These are phyloP conservation scores for Cavia porcellus DNA, from an alignment of 2,113 vertebrate genomes.

Conservation along the genomic window DNA sequence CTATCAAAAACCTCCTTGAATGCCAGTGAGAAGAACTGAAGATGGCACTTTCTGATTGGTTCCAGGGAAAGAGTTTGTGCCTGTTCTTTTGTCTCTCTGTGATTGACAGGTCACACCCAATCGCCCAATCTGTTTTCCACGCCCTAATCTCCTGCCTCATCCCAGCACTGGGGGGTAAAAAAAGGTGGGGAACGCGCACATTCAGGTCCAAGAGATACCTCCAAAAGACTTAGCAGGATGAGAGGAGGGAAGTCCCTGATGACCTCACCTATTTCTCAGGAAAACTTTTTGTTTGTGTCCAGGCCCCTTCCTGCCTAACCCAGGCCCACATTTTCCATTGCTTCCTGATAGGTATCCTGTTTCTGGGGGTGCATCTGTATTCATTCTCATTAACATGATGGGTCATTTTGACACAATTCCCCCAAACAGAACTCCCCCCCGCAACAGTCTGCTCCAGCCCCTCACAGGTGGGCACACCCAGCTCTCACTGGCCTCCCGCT, in stretches of 20 bases:
- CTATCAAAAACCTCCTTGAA: not conserved
- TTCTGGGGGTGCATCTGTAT: no score
- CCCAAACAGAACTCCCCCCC: not conserved
- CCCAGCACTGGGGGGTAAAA: not conserved
- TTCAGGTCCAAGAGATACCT: not conserved
- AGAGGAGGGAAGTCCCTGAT: not conserved
- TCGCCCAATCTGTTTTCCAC: not conserved
- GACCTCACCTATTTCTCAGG: not conserved
- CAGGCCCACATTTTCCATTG: not conserved
- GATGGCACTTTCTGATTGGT: not conserved
- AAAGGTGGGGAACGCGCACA: not conserved
- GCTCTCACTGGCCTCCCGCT: not conserved
- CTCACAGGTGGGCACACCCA: not conserved
- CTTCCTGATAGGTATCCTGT: not conserved
- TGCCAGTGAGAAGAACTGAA: not conserved
- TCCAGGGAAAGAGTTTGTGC: not conserved
- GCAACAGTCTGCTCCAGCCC: fast-evolving
- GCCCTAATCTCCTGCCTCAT: not conserved
- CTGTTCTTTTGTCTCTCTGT: not conserved
- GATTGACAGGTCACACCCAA: not conserved
- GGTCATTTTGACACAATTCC: no score
- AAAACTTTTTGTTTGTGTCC: not conserved
- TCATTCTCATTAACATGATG: no score
- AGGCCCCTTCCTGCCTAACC: not conserved
- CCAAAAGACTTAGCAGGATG: no score